These are phyloP conservation scores for Paratilapia polleni DNA, from an alignment of 2,113 vertebrate species.

Conservation along the genomic window DNA sequence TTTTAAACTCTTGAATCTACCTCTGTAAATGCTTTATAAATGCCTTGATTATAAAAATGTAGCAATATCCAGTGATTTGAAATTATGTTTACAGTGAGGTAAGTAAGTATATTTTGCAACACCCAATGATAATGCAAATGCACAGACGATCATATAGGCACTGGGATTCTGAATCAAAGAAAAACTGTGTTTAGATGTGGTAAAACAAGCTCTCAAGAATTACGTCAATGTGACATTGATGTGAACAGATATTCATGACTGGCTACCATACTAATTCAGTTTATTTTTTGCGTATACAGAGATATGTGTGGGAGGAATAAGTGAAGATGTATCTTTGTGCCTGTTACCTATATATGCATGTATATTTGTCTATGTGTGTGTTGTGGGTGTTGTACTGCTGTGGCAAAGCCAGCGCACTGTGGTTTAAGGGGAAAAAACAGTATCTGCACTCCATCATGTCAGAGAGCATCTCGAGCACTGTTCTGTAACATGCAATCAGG, in stretches of 20 bases:
- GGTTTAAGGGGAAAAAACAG: slow-evolving; percentile 34
- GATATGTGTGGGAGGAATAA: slow-evolving; percentile 34
- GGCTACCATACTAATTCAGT: slow-evolving; percentile 18
- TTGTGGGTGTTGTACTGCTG: slow-evolving; percentile 51
- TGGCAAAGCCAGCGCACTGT: slow-evolving; percentile 60
- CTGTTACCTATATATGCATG: background rate
- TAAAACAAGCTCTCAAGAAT: slow-evolving; percentile 25
- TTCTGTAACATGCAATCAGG: background rate
- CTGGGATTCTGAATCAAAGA: background rate
- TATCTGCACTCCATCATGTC: slow-evolving; percentile 35
- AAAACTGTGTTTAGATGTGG: slow-evolving; percentile 44
- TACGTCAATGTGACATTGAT: slow-evolving; percentile 46
- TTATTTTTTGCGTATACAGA: slow-evolving; percentile 15
- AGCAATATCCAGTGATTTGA: background rate
- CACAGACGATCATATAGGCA: background rate
- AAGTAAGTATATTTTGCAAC: background rate
- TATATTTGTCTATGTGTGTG: slow-evolving; percentile 1
- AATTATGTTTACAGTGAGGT: background rate
- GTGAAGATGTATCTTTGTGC: slow-evolving; percentile 32
- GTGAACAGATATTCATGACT: slow-evolving; percentile 9
- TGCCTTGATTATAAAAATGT: background rate
- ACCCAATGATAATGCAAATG: background rate
- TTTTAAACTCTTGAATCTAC: background rate
- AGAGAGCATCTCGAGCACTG: background rate
- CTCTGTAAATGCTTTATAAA: background rate